Evolutionary conservation across 2,888 invertebrate species (phyloP), one percentile per base, ranked within the genome.

Genomic region (Dorcus parallelipipedus): DNA sequence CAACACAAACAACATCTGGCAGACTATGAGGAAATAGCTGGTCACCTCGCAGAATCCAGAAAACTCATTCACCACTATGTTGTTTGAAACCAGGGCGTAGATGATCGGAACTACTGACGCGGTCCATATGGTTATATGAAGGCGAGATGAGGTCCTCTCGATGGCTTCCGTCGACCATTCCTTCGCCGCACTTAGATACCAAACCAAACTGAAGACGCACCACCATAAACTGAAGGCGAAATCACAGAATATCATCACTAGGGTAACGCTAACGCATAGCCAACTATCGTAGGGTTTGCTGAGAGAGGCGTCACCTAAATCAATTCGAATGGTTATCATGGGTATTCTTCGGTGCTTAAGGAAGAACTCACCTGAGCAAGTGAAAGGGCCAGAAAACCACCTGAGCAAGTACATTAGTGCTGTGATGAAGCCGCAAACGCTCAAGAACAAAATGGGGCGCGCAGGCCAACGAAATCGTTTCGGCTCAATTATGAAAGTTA

Each of bases 101-200:
- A 93, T 91, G 10, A 94, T 91, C 71, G 93, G 88, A 9, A 92
- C 86, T 42, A 93, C 88, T 0, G 95, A 93, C 68, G 92, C 85
- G 59, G 91, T 91, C 95, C 95, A 96, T 2, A 94, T 90, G 1
- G 88, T 85, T 1, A 91, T 86, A 78, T 95, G 95, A 64, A 95
- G 87, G 70, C 93, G 89, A 14, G 91, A 88, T 0, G 93, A 89
- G 33, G 93, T 89, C 50, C 90, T 87, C 76, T 93, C 93, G 53
- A 95, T 84, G 2, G 94, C 93, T 78, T 95, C 95, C 58, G 93
- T 92, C 26, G 93, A 93, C 95, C 95, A 95, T 74, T 95, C 93
- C 74, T 93, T 90, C 47, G 92, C 91, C 0, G 95, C 93, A 3
- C 93, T 91, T 50, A 95, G 82, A 73, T 93, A 91, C 91, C 95